Evolutionary conservation across 2,113 vertebrate genomes (phyloP).

Genomic region (Halichoerus grypus): DNA sequence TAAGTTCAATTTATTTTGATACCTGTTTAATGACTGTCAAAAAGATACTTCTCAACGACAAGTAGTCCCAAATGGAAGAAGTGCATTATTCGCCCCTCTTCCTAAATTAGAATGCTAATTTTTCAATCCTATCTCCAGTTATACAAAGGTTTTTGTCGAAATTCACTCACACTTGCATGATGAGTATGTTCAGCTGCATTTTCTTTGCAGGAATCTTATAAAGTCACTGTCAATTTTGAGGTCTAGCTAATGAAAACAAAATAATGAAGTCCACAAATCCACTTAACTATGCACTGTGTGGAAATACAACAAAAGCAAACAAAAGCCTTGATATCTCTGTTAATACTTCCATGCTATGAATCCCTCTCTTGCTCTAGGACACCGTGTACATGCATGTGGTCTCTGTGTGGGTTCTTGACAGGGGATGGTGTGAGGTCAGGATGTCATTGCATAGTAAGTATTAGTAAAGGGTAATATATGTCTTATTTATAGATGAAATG

Average conservation of each 20-base stretch:
- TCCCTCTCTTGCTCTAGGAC: background rate
- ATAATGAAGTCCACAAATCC: background rate
- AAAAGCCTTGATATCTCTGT: background rate
- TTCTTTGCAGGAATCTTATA: slow-evolving; percentile 43
- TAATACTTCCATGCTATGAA: background rate
- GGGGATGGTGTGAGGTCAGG: background rate
- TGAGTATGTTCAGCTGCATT: slow-evolving; percentile 51
- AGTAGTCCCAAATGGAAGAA: slow-evolving; percentile 33
- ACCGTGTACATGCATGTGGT: fast-evolving
- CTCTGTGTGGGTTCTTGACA: background rate
- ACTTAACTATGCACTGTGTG: background rate
- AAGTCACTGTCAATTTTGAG: slow-evolving; percentile 42
- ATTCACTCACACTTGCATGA: slow-evolving; percentile 49
- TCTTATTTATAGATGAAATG: background rate
- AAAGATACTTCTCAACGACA: background rate
- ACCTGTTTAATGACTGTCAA: background rate
- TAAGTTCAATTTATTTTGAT: slow-evolving; percentile 40
- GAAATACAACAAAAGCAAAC: background rate
- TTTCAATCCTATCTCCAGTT: slow-evolving; percentile 48
- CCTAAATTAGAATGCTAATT: slow-evolving; percentile 44
- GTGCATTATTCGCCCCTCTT: background rate
- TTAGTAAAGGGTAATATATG: background rate
- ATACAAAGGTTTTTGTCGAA: slow-evolving; percentile 57
- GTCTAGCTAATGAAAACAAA: slow-evolving; percentile 21
- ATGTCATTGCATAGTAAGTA: background rate